phyloP scores from a whole-genome alignment of 2,113 vertebrate species.

The Procapra przewalskii region DNA sequence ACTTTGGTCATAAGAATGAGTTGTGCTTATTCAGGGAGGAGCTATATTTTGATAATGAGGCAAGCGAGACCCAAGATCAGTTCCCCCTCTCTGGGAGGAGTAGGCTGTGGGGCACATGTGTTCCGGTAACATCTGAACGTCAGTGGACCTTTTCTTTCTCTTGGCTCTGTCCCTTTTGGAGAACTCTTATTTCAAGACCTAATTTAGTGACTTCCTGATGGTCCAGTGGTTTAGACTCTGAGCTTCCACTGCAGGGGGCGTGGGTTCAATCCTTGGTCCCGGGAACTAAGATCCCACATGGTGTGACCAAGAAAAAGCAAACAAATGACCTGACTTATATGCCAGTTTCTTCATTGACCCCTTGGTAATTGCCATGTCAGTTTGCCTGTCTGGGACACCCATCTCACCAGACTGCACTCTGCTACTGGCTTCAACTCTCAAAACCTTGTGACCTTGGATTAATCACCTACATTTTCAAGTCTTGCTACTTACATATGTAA shows the following conservation, averaged over 20 bases:
- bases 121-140: background rate
- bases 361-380: background rate
- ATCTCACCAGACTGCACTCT: background rate
- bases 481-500: background rate
- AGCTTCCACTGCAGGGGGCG: background rate
- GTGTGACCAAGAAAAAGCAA: background rate
- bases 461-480: background rate
- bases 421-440: background rate
- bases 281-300: background rate
- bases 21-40: conserved; percentile 33
- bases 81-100: background rate
- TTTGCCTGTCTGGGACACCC: background rate
- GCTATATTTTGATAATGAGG: background rate
- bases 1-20: conserved; percentile 13
- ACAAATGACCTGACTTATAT: background rate
- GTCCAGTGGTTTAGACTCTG: background rate
- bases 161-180: background rate
- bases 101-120: background rate
- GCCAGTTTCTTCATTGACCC: background rate
- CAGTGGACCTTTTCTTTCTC: background rate
- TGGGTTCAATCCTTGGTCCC: background rate
- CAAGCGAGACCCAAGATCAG: background rate
- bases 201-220: background rate
- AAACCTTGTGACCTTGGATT: background rate
- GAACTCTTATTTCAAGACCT: background rate